These are phyloP conservation scores for Acromyrmex charruanus DNA, from an alignment of 1,140 invertebrate species.

Conservation along the genomic window DNA sequence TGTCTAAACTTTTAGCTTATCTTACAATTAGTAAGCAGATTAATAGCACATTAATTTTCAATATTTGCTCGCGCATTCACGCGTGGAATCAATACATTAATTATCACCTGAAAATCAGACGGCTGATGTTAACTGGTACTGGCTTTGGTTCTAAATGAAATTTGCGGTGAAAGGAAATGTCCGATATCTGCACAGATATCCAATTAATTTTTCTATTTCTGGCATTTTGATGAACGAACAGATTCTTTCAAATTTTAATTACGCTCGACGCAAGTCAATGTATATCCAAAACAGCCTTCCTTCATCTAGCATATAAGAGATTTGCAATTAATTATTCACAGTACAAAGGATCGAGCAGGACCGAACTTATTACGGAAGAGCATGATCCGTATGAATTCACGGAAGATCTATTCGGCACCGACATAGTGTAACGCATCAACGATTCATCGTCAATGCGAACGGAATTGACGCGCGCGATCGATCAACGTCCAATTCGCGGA, in stretches of 20 bases:
- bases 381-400: constrained; percentile 43
- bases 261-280: neutral
- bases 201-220: constrained; percentile 47
- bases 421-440: constrained; percentile 53
- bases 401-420: constrained; percentile 41
- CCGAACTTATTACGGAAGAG: constrained; percentile 39
- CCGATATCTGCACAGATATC: neutral
- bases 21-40: neutral
- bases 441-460: constrained; percentile 54
- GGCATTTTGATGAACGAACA: neutral
- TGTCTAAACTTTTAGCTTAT: neutral
- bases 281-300: neutral
- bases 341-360: neutral
- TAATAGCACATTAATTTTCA: constrained; percentile 27
- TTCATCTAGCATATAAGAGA: neutral
- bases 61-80: constrained; percentile 27
- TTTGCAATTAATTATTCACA: constrained; percentile 52
- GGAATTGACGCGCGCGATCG: constrained; percentile 54
- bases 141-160: neutral
- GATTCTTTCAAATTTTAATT: constrained; percentile 56
- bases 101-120: constrained; percentile 40
- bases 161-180: neutral
- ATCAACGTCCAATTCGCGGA: constrained; percentile 59
- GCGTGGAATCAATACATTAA: neutral
- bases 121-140: neutral